phyloP scores from a whole-genome alignment of 2,888 invertebrate genomes.

The Troides helena region DNA sequence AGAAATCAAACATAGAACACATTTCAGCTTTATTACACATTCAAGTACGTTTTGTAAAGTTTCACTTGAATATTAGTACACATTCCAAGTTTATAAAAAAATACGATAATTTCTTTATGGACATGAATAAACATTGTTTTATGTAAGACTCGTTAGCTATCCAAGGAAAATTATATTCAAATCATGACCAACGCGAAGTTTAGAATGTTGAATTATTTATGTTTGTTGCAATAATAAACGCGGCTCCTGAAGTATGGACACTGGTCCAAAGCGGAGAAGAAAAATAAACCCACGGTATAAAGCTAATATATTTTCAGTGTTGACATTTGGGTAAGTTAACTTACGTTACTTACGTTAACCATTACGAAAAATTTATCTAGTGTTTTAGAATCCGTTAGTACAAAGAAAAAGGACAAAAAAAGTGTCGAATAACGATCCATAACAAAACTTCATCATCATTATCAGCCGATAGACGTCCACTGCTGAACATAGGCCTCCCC shows the following conservation, averaged over 20 bases:
- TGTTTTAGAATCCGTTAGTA: background rate
- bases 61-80: too few relatives aligned
- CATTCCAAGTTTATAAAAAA: too few relatives aligned
- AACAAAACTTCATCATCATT: background rate
- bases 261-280: slow-evolving; percentile 64
- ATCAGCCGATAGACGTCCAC: too few relatives aligned
- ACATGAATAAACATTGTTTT: too few relatives aligned
- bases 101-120: too few relatives aligned
- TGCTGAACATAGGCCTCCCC: too few relatives aligned
- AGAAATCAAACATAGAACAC: too few relatives aligned
- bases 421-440: background rate
- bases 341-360: background rate
- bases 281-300: slow-evolving; percentile 72
- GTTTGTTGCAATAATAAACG: background rate
- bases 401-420: background rate
- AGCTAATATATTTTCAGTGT: slow-evolving; percentile 74
- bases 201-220: slow-evolving; percentile 3
- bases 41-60: too few relatives aligned
- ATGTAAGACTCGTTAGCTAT: too few relatives aligned
- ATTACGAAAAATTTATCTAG: background rate
- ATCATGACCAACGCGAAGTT: slow-evolving; percentile 19
- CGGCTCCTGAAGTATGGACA: slow-evolving; percentile 59
- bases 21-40: too few relatives aligned
- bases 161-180: background rate
- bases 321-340: slow-evolving; percentile 77